Evolutionary conservation across 2,113 vertebrate species (phyloP).

Genomic region (Sturnus vulgaris): DNA sequence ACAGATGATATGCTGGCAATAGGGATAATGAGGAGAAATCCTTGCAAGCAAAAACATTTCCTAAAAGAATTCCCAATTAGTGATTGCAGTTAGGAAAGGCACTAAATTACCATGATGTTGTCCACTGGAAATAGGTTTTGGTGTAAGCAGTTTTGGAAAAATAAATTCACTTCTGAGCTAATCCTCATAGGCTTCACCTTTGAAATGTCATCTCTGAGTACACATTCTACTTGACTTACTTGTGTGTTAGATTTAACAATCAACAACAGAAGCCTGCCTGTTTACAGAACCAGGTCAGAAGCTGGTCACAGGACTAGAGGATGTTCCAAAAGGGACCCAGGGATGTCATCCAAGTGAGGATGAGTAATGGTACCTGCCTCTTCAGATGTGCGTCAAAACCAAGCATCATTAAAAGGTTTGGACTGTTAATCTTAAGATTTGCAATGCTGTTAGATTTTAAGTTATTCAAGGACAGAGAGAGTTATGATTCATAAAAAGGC

Average conservation of each 20-base stretch:
- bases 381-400: not conserved
- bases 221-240: not conserved
- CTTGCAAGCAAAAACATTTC: not conserved
- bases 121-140: not conserved
- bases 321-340: not conserved
- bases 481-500: slow-evolving; percentile 44
- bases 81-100: not conserved
- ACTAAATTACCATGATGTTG: not conserved
- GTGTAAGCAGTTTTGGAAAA: not conserved
- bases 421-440: slow-evolving; percentile 3
- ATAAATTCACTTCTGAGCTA: not conserved
- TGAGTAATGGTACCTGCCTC: slow-evolving; percentile 7
- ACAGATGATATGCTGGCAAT: not conserved
- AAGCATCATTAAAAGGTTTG: not conserved
- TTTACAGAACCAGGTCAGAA: slow-evolving; percentile 3
- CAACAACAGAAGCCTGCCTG: not conserved
- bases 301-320: not conserved
- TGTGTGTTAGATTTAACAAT: not conserved
- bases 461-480: slow-evolving; percentile 22
- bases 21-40: not conserved
- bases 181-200: not conserved
- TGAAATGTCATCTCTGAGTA: not conserved
- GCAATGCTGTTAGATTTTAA: not conserved
- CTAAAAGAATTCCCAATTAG: not conserved
- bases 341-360: not conserved